phyloP scores from a whole-genome alignment of 2,113 vertebrate genomes.

The Lethenteron reissneri region DNA sequence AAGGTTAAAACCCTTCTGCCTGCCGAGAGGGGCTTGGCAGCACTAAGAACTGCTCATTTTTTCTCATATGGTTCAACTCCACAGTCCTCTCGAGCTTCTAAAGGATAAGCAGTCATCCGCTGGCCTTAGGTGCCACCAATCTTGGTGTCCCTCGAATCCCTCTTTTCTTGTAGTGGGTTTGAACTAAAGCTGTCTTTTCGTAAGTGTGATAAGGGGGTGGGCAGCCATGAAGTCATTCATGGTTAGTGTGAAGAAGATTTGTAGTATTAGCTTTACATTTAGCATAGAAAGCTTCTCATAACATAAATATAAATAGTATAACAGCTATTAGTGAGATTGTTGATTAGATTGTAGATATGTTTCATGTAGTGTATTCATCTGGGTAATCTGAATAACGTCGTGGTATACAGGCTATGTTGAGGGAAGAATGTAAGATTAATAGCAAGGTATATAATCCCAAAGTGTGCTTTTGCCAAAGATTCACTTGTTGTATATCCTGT shows the following conservation, averaged over 20 bases:
- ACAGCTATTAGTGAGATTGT: constrained; percentile 10
- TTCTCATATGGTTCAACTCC: too few species aligned
- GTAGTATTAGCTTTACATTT: constrained; percentile 13
- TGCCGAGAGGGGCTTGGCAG: too few species aligned
- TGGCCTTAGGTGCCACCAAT: too few species aligned
- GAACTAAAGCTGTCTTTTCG: constrained; percentile 13
- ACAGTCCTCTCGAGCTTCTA: too few species aligned
- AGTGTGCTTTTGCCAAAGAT: constrained; percentile 12
- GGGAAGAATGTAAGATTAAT: constrained; percentile 14
- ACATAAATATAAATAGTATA: constrained; percentile 14
- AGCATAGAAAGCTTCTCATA: constrained; percentile 15
- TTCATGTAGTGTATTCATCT: constrained; percentile 12
- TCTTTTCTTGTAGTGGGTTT: constrained; percentile 13
- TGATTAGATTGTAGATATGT: constrained; percentile 12
- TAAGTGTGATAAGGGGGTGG: constrained; percentile 15
- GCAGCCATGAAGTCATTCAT: constrained; percentile 14
- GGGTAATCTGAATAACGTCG: constrained; percentile 14
- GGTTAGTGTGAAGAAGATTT: constrained; percentile 8
- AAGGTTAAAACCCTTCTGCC: too few species aligned
- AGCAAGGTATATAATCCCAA: constrained; percentile 9
- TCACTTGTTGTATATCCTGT: constrained; percentile 10
- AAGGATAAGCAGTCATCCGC: too few species aligned
- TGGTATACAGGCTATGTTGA: constrained; percentile 11
- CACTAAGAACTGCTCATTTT: too few species aligned
- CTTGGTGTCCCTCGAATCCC: constrained; percentile 12